Evolutionary conservation across 2,113 vertebrate species (phyloP), one percentile per base, ranked within the genome.

Genomic region (Mixornis gularis): DNA sequence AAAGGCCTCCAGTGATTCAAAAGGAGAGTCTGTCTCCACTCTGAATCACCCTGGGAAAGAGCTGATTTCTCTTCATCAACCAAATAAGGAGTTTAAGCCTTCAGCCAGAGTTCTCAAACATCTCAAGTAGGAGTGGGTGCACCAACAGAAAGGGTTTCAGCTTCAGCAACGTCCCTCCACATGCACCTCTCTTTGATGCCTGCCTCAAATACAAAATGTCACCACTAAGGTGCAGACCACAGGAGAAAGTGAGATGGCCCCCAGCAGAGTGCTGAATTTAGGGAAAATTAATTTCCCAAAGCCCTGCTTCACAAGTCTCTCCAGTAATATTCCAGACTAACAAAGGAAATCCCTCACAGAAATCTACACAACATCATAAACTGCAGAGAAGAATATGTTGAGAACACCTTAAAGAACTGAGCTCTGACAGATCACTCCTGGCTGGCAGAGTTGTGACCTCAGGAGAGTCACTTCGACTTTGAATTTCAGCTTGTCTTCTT

Each of bases 1-100:
- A 92, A 94, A 93, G 92, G 15, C 78, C 90, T 95, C 79, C 27
- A n/a, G 79, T 90, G 89, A 94, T 77, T 90, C 89, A 96, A 85
- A 88, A 85, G 63, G 53, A 68, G 66, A 92, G 32, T 70, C 48
- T 59, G 59, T 27, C 66, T 81, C 86, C 41, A 48, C 48, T 71
- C 81, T 91, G 87, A 94, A 84, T 92, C 80, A 91, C 18, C 9
- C 62, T 4, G 29, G 77, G 44, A 59, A 79, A 60, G 69, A 71
- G 58, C 40, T 85, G 41, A 76, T 74, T 53, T 92, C 69, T 89
- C 53, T 76, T 84, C 36, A 32, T 59, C 9, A 9, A 91, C 91
- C 87, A 95, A 89, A 91, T 89, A 91, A 1, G 38, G 87, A 85
- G 32, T 52, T 87, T 2, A 40, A 44, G 65, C 49, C 53, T 68